phyloP scores from a whole-genome alignment of 2,113 vertebrate genomes.

The Sialia sialis region DNA sequence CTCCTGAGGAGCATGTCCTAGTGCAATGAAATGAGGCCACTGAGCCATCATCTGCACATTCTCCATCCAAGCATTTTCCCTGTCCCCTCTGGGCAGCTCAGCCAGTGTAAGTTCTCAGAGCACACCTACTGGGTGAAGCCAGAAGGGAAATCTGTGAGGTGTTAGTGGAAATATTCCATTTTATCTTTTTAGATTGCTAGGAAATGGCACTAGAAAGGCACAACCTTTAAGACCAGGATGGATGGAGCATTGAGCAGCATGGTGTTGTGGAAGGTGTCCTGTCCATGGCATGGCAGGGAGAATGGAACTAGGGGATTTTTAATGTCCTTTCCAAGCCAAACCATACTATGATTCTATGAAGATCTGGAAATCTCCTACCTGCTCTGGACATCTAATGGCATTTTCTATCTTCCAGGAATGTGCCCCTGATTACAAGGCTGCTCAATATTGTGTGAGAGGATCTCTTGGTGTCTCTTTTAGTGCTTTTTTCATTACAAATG shows the following conservation, averaged over 20 bases:
- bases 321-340: neutral
- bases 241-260: neutral
- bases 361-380: neutral
- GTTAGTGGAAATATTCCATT: neutral
- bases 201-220: neutral
- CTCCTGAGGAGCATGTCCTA: neutral
- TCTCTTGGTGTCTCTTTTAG: neutral
- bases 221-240: neutral
- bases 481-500: neutral
- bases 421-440: neutral
- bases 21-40: neutral
- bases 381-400: neutral
- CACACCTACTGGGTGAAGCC: neutral
- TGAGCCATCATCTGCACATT: neutral
- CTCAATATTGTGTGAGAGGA: neutral
- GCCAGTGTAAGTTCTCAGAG: neutral
- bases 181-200: neutral
- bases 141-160: neutral
- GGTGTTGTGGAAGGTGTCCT: neutral
- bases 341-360: neutral
- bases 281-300: neutral
- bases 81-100: neutral
- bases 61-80: neutral
- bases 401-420: neutral
- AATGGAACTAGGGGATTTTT: neutral